phyloP scores from a whole-genome alignment of 2,797 vertebrate species.

The Sebastes nivosus region DNA sequence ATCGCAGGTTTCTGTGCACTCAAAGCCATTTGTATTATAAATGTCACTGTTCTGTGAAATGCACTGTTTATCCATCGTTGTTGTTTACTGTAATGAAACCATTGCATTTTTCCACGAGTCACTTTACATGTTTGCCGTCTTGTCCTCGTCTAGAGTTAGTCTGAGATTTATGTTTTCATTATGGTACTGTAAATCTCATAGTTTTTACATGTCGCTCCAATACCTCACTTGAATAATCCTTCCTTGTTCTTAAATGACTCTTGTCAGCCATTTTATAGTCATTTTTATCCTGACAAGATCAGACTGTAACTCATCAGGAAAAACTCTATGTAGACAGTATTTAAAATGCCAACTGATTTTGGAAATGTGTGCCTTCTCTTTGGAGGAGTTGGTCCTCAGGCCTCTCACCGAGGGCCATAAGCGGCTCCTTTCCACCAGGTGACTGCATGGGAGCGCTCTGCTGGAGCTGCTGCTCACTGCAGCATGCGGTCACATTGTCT shows the following conservation, averaged over 20 bases:
- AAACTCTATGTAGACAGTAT: slow-evolving; percentile 63
- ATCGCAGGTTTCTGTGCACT: slow-evolving; percentile 67
- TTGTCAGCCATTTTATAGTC: slow-evolving; percentile 74
- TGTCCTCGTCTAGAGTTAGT: slow-evolving; percentile 31
- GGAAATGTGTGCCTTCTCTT: slow-evolving; percentile 82
- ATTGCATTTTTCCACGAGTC: slow-evolving; percentile 57
- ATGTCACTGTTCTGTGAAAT: slow-evolving; percentile 64
- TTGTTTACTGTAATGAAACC: slow-evolving; percentile 65
- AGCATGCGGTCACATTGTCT: slow-evolving; percentile 60
- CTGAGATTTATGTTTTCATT: slow-evolving; percentile 42
- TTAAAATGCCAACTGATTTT: slow-evolving; percentile 74
- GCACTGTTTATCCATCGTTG: slow-evolving; percentile 61
- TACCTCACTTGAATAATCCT: slow-evolving; percentile 75
- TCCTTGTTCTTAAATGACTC: slow-evolving; percentile 56
- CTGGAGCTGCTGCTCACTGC: slow-evolving; percentile 57
- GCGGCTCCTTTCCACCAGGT: slow-evolving; percentile 57
- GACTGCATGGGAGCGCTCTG: slow-evolving; percentile 50
- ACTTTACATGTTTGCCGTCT: slow-evolving; percentile 62
- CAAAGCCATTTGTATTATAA: slow-evolving; percentile 77
- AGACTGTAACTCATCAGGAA: slow-evolving; percentile 71
- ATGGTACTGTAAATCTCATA: slow-evolving; percentile 24
- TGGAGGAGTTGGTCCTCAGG: slow-evolving; percentile 66
- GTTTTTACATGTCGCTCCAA: slow-evolving; percentile 63
- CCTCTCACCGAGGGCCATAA: slow-evolving; percentile 55
- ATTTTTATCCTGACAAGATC: slow-evolving; percentile 70